A percentile compares a stretch with the other conserved stretches of the same genome.
Evolutionary conservation across 2,113 vertebrate species (phyloP).

Genomic region (Hyperoodon ampullatus): DNA sequence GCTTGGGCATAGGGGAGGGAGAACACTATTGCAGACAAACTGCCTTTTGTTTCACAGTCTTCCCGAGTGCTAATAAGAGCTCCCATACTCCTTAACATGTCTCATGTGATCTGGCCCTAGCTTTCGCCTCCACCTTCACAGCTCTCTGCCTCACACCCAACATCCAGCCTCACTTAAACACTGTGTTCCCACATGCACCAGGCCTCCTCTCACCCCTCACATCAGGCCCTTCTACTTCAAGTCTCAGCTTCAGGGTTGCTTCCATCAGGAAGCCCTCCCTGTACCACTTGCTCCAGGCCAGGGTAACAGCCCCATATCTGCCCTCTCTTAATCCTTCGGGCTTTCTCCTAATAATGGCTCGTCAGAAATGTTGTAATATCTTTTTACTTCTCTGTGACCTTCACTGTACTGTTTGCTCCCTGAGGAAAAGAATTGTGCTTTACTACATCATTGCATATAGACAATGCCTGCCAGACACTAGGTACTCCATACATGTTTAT

Average conservation of each 20-base stretch:
- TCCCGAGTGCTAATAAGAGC: neutral
- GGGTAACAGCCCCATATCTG: neutral
- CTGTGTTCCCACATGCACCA: neutral
- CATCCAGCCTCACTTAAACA: neutral
- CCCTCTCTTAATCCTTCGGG: neutral
- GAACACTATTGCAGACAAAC: neutral
- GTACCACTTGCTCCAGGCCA: neutral
- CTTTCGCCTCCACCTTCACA: neutral
- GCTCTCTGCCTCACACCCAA: neutral
- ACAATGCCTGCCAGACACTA: neutral
- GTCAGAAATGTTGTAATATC: neutral
- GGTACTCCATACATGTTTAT: neutral
- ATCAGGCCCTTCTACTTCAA: neutral
- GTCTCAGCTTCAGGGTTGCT: neutral
- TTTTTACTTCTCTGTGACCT: neutral
- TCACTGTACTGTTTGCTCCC: neutral
- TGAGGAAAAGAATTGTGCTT: neutral
- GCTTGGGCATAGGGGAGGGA: neutral
- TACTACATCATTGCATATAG: neutral
- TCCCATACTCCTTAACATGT: neutral
- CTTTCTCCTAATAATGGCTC: neutral
- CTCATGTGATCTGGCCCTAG: neutral
- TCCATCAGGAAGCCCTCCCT: neutral
- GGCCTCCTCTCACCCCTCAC: neutral
- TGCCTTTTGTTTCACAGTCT: neutral